Evolutionary conservation across 2,113 vertebrate genomes (phyloP), one percentile per base, ranked within the genome.

Genomic region (Siniperca chuatsi): DNA sequence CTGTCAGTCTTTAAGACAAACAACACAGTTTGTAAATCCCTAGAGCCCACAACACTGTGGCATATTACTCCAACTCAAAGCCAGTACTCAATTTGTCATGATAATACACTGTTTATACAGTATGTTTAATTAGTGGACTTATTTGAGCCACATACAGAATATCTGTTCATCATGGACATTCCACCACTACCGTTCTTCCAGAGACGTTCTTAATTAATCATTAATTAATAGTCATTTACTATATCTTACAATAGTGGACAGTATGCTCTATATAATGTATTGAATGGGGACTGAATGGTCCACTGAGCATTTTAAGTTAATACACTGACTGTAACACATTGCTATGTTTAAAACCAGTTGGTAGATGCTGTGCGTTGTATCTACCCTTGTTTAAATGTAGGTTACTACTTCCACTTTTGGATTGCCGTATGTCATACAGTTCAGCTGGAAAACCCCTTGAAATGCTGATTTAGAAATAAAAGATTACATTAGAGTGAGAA

Each of bases 1-100:
- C 68, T 54, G 65, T 74, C 65, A 77, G 3, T 37, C 37, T 67
- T 55, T 0, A 67, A 73, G 8, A 66, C 78, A 77, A 80, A 73
- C 37, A 75, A 40, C 46, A 79, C 20, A 40, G 71, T 70, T n/a
- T 46, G 23, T 23, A 55, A 81, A 46, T 71, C 48, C 16, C 52
- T n/a, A 0, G 20, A 48, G 48, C 15, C 35, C 50, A 71, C 21
- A 0, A 6, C 35, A 23, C 68, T 78, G 61, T 62, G 78, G 76
- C 77, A 81, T 69, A 77, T 64, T 44, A 73, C 4, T 54, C 70
- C 46, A 42, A n/a, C 25, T 44, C 35, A 25, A 66, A 52, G 37
- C 61, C 52, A 67, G 12, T 10, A 9, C 42, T 44, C 42, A 10
- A 44, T 44, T 25, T 62, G 77, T 78, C 77, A 48, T 55, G 2